A percentile compares a stretch with the other conserved stretches of the same genome.
Conservation (phyloP, 2,888 invertebrate species). For the Adineta ricciae region DNA sequence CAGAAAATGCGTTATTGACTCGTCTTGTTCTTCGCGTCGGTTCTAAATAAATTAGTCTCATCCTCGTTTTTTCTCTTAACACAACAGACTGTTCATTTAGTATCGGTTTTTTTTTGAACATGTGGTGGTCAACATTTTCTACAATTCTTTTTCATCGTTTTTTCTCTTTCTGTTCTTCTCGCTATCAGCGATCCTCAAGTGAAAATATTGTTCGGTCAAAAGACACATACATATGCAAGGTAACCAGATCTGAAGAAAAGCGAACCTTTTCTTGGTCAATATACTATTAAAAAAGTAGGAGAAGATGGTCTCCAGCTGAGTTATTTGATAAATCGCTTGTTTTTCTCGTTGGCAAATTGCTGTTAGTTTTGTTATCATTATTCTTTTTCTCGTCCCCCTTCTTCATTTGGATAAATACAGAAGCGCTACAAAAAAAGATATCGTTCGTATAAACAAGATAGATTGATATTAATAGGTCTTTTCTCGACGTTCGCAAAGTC, state of each 20-base stretch:
- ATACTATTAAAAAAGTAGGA: not conserved
- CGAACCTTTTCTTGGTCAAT: not conserved
- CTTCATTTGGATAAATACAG: not conserved
- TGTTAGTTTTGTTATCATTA: not conserved
- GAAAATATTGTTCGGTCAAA: not conserved
- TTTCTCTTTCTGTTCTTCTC: not conserved
- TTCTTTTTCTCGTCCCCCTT: not conserved
- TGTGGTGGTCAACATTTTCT: not conserved
- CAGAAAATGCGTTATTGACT: not conserved
- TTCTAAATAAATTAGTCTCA: conserved; percentile 4
- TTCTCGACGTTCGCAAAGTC: too few species aligned
- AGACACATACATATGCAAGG: not conserved
- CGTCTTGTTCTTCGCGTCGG: not conserved
- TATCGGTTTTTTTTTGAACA: not conserved
- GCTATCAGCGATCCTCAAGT: not conserved
- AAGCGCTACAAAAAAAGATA: not conserved
- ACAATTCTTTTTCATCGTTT: too few species aligned
- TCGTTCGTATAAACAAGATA: not conserved
- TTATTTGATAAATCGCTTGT: not conserved
- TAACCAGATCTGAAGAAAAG: not conserved
- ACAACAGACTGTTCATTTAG: not conserved
- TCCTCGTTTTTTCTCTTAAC: not conserved
- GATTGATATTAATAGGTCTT: not conserved
- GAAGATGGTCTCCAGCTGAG: not conserved
- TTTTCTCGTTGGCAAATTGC: not conserved